These are phyloP conservation scores for Adoxophyes honmai DNA, from an alignment of 1,140 invertebrate species.

Conservation along the genomic window DNA sequence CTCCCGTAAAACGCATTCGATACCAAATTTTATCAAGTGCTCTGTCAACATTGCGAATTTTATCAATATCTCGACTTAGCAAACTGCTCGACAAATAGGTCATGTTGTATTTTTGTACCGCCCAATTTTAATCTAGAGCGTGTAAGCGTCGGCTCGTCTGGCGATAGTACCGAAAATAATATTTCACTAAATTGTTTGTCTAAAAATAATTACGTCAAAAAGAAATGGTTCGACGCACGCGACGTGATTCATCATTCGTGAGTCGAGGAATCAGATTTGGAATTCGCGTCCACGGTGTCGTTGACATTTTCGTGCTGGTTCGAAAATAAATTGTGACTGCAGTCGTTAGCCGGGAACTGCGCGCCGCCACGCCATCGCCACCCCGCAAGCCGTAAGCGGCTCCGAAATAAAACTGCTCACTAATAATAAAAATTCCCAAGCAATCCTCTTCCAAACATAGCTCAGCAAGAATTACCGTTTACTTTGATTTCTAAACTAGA, in stretches of 20 bases:
- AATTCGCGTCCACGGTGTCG: constrained; percentile 53
- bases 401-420: constrained; percentile 19
- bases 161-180: constrained; percentile 34
- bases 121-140: constrained; percentile 32
- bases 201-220: constrained; percentile 38
- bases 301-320: constrained; percentile 50
- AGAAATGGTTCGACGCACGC: constrained; percentile 53
- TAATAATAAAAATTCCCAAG: constrained; percentile 6
- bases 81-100: constrained; percentile 60
- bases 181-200: constrained; percentile 34
- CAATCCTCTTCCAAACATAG: constrained; percentile 1
- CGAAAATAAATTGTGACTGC: constrained; percentile 36
- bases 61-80: constrained; percentile 59
- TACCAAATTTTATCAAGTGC: constrained; percentile 68
- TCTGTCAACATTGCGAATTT: constrained; percentile 64
- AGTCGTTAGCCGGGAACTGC: constrained; percentile 10
- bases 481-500: constrained; percentile 34
- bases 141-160: constrained; percentile 39
- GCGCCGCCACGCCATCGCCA: constrained; percentile 1
- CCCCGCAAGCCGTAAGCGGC: not conserved
- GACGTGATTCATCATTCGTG: constrained; percentile 59
- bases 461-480: constrained; percentile 19
- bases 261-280: constrained; percentile 54
- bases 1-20: constrained; percentile 56
- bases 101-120: constrained; percentile 53